Percentiles rank a stretch among this genome's conserved stretches.
Conservation (phyloP, 2,797 vertebrate genomes). For the Falco rusticolus region DNA sequence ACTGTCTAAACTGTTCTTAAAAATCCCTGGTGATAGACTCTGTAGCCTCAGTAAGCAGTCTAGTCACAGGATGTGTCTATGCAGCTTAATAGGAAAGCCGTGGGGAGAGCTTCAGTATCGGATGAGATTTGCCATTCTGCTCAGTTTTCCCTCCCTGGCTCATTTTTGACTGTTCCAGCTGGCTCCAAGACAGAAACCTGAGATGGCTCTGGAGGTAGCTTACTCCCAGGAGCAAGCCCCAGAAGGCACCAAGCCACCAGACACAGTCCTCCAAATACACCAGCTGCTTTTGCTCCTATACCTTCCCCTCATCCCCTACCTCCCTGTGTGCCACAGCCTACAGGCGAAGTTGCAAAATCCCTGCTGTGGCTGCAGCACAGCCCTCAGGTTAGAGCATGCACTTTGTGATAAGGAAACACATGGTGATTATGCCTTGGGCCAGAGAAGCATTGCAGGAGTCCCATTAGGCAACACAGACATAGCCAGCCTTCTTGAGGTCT, state of each 20-base stretch:
- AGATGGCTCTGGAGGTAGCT: background rate
- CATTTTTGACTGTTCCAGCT: background rate
- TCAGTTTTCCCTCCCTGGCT: background rate
- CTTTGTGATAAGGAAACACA: background rate
- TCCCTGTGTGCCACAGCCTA: background rate
- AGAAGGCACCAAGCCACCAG: background rate
- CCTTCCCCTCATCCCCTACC: background rate
- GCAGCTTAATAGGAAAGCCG: background rate
- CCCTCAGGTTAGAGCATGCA: background rate
- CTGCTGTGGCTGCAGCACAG: background rate
- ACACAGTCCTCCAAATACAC: background rate
- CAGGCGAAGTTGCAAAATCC: background rate
- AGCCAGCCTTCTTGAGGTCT: background rate
- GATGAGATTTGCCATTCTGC: accelerated
- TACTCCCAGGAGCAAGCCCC: background rate
- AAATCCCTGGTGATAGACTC: background rate
- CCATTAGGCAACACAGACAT: background rate
- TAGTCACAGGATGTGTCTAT: background rate
- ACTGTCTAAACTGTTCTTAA: background rate
- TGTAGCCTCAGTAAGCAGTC: background rate
- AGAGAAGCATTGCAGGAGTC: background rate
- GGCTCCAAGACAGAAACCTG: background rate
- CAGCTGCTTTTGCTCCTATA: background rate
- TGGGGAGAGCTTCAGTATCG: background rate
- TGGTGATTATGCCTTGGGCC: background rate